A percentile compares a stretch with the other conserved stretches of the same genome.
These are phyloP conservation scores for Crambe crambe DNA, from an alignment of 37 sponge, comb jelly and placozoan species.

Conservation along the genomic window DNA sequence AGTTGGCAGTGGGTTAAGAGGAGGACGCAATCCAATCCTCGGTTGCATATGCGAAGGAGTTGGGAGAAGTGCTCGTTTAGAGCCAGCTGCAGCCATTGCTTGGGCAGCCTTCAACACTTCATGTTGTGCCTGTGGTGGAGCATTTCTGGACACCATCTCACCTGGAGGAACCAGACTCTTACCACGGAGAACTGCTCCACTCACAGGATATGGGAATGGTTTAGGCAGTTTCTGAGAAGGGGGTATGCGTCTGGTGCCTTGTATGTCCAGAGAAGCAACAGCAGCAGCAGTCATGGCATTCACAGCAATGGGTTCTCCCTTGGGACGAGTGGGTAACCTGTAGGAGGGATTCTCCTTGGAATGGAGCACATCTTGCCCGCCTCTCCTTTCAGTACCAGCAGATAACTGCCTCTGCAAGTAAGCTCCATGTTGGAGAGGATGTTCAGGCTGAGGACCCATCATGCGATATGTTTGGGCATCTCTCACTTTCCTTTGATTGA, in stretches of 20 bases:
- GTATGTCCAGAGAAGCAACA: background rate
- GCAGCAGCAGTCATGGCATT: background rate
- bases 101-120: background rate
- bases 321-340: background rate
- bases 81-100: background rate
- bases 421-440: background rate
- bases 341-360: background rate
- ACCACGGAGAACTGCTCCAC: background rate
- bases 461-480: background rate
- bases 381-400: background rate
- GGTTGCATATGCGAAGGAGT: constrained; percentile 1
- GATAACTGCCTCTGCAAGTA: background rate
- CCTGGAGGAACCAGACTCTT: too few relatives aligned
- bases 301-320: background rate
- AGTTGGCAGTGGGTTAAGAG: background rate
- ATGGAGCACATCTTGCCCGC: background rate
- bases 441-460: background rate
- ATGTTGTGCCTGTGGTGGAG: background rate
- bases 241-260: background rate
- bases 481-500: background rate
- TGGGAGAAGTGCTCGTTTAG: constrained; percentile 18
- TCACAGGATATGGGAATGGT: background rate
- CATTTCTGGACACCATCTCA: too few relatives aligned
- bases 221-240: background rate
- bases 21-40: background rate